Percentiles rank a stretch among this genome's conserved stretches.
phyloP scores from a whole-genome alignment of 2,888 invertebrate genomes.

The Diarsia brunnea region DNA sequence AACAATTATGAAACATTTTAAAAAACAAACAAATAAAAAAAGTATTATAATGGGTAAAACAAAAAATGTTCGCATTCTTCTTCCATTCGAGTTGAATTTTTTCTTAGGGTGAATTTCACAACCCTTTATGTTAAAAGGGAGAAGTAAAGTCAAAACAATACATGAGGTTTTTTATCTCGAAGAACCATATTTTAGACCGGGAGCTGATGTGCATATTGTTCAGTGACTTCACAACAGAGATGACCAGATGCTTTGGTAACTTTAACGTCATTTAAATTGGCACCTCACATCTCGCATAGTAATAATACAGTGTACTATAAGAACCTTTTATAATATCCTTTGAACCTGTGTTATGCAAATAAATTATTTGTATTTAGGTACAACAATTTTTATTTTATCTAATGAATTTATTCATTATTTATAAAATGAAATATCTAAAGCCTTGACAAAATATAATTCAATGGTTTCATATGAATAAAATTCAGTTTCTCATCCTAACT shows the following conservation, averaged over 20 bases:
- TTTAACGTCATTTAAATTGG: not conserved
- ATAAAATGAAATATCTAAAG: too few relatives aligned
- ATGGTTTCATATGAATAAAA: not conserved
- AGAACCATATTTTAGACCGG: conserved; percentile 66
- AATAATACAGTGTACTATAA: too few relatives aligned
- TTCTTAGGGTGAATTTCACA: conserved; percentile 80
- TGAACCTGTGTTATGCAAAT: too few relatives aligned
- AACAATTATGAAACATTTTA: conserved; percentile 72
- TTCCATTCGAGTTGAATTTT: conserved; percentile 80
- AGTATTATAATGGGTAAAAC: conserved; percentile 68
- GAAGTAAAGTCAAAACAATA: conserved; percentile 79
- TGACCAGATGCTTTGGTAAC: not conserved
- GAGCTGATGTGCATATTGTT: conserved; percentile 52
- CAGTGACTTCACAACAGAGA: not conserved
- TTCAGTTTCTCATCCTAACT: too few relatives aligned
- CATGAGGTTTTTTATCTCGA: conserved; percentile 73
- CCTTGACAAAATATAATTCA: not conserved
- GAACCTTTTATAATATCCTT: too few relatives aligned
- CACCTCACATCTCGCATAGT: too few relatives aligned
- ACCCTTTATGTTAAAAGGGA: conserved; percentile 80
- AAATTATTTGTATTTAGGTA: too few relatives aligned
- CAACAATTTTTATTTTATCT: too few relatives aligned
- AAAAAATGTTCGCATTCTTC: conserved; percentile 80
- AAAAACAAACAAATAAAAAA: conserved; percentile 73
- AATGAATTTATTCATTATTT: too few relatives aligned